phyloP scores from a whole-genome alignment of 92 coral and sea anemone species.

The Porites divaricata region DNA sequence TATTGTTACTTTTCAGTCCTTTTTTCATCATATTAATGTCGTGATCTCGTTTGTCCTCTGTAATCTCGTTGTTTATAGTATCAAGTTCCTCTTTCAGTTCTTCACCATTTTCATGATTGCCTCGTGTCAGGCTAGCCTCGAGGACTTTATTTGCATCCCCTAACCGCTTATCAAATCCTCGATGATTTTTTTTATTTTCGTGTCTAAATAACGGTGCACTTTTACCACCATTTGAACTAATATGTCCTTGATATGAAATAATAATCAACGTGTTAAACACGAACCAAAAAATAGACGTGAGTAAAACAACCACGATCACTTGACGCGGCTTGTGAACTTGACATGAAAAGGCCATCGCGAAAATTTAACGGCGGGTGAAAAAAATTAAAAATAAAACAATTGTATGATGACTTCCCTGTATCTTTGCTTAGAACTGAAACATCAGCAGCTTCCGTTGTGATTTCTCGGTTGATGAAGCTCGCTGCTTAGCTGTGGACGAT shows the following conservation, averaged over 20 bases:
- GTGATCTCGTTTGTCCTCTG: background rate
- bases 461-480: slow-evolving; percentile 6
- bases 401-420: background rate
- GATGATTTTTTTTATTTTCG: background rate
- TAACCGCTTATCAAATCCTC: slow-evolving; percentile 7
- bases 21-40: slow-evolving; percentile 2
- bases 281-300: slow-evolving; percentile 89
- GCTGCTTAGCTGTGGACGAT: no score
- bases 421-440: background rate
- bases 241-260: slow-evolving; percentile 73
- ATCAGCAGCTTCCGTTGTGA: background rate
- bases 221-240: slow-evolving; percentile 7
- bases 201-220: background rate
- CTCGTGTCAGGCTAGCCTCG: slow-evolving; percentile 24
- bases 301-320: slow-evolving; percentile 70
- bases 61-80: slow-evolving; percentile 15
- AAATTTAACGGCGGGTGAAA: background rate
- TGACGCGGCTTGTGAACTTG: slow-evolving; percentile 58
- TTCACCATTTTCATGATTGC: slow-evolving; percentile 2
- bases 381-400: background rate
- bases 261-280: slow-evolving; percentile 70
- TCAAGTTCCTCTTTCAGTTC: slow-evolving; percentile 12
- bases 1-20: background rate
- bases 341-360: slow-evolving; percentile 20
- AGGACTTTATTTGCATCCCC: background rate